These are phyloP conservation scores for Poliocrania exsul DNA, from an alignment of 2,797 vertebrate genomes.

Conservation along the genomic window DNA sequence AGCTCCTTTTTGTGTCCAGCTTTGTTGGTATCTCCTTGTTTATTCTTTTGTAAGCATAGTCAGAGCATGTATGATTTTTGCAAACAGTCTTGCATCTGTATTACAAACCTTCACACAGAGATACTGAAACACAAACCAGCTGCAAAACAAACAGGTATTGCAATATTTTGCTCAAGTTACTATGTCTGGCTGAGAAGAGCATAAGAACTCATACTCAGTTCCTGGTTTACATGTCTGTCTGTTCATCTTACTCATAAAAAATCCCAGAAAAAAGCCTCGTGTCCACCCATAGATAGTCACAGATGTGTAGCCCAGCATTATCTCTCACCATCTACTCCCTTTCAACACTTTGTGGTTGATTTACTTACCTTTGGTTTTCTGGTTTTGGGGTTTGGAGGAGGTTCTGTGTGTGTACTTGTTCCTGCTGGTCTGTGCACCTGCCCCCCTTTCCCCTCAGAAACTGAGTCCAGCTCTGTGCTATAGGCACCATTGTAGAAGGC, in stretches of 20 bases:
- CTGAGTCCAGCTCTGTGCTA: neutral
- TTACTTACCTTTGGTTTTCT: neutral
- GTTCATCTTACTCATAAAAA: neutral
- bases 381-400: too few species aligned
- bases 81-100: neutral
- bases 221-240: neutral
- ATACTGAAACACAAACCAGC: neutral
- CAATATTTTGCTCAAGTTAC: neutral
- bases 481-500: neutral
- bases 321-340: neutral
- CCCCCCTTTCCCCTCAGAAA: neutral
- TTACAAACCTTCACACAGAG: neutral
- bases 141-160: neutral
- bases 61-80: neutral
- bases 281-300: neutral
- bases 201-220: neutral
- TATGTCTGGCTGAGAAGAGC: neutral
- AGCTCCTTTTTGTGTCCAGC: neutral
- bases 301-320: accelerated
- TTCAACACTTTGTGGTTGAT: neutral
- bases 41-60: neutral
- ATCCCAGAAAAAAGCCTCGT: neutral
- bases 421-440: neutral
- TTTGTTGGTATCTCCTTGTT: neutral
- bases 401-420: neutral